Conservation (phyloP, 1,140 invertebrate genomes). For the Acromyrmex charruanus region DNA sequence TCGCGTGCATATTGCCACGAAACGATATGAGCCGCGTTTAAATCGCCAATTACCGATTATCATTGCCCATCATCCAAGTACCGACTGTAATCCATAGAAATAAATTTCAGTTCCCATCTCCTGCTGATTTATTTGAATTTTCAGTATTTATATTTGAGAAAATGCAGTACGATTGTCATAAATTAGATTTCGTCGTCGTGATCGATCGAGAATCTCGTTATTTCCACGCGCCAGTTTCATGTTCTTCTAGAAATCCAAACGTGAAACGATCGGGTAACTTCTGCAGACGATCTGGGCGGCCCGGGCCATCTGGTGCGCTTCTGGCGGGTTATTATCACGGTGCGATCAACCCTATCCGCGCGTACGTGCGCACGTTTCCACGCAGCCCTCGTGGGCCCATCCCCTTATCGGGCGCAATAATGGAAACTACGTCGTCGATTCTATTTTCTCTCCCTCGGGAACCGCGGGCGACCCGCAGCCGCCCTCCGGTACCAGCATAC, state of each 20-base stretch:
- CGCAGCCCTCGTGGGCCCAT: conserved; percentile 57
- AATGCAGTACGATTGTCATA: neutral
- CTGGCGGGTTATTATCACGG: conserved; percentile 63
- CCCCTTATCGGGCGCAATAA: conserved; percentile 80
- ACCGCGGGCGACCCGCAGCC: conserved; percentile 70
- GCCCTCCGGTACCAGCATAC: conserved; percentile 60
- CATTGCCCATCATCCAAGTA: conserved; percentile 43
- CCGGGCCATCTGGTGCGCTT: conserved; percentile 62
- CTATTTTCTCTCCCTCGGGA: conserved; percentile 85
- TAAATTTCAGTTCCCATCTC: neutral
- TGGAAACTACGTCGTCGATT: conserved; percentile 86
- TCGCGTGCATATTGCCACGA: conserved; percentile 57
- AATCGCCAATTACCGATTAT: conserved; percentile 58
- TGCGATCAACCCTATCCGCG: conserved; percentile 72
- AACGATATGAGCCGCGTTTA: conserved; percentile 44
- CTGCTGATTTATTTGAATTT: neutral
- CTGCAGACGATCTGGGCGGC: conserved; percentile 25
- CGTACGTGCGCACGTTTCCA: conserved; percentile 53
- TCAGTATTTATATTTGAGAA: neutral
- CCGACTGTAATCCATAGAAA: conserved; percentile 12
- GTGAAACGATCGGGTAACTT: conserved; percentile 42
- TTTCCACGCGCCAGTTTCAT: neutral
- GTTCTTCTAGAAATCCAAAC: neutral
- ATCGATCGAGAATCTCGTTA: neutral
- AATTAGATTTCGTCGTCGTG: conserved; percentile 5